phyloP scores from a whole-genome alignment of 2,797 vertebrate species.

The Tolypeutes matacus region DNA sequence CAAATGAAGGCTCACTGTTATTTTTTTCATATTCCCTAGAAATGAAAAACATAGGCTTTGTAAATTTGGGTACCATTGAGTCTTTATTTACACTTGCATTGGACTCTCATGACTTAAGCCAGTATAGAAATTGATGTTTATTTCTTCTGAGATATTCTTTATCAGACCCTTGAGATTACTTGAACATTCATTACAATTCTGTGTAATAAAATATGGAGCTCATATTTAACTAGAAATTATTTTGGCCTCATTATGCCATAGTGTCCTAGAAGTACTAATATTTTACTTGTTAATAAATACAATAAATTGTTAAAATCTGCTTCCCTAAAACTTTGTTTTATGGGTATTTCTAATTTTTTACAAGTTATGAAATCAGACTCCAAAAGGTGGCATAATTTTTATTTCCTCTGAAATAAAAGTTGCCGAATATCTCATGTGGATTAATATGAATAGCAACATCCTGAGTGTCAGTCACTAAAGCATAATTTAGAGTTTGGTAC shows the following conservation, averaged over 20 bases:
- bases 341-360: constrained; percentile 33
- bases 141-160: not conserved
- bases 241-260: constrained; percentile 2
- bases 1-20: not conserved
- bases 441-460: constrained; percentile 15
- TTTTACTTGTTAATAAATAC: constrained; percentile 26
- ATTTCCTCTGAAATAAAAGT: not conserved
- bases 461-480: not conserved
- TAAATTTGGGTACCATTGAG: not conserved
- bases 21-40: not conserved
- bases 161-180: not conserved
- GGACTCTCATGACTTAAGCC: not conserved
- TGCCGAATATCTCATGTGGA: constrained; percentile 18
- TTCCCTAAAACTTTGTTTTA: not conserved
- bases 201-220: constrained; percentile 4
- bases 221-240: constrained; percentile 46
- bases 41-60: not conserved
- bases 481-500: not conserved
- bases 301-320: constrained; percentile 21
- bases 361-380: not conserved
- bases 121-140: not conserved
- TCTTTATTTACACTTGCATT: constrained; percentile 34
- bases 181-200: not conserved
- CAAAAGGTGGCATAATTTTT: constrained; percentile 32
- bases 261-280: constrained; percentile 3